A percentile compares a stretch with the other conserved stretches of the same genome.
phyloP scores from a whole-genome alignment of 2,888 invertebrate species.

The Sisyra nigra region DNA sequence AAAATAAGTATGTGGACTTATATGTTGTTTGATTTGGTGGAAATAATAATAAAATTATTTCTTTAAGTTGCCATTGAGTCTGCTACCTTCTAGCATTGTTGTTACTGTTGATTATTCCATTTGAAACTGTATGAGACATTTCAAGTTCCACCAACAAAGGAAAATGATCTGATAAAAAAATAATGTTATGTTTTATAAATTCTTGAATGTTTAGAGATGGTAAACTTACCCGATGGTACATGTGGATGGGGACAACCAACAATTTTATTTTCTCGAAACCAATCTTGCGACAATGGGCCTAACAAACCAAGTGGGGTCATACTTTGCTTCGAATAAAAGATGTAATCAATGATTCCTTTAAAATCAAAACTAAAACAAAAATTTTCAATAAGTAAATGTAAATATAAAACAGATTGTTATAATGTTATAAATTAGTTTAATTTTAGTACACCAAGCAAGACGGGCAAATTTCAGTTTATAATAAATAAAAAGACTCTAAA shows the following conservation, averaged over 20 bases:
- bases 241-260: constrained; percentile 97
- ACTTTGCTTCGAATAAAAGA: constrained; percentile 91
- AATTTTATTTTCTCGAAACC: constrained; percentile 91
- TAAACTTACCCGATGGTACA: constrained; percentile 66
- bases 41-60: too few species aligned
- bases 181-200: background rate
- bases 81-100: constrained; percentile 35
- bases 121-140: constrained; percentile 65
- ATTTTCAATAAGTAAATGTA: too few species aligned
- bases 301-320: constrained; percentile 90
- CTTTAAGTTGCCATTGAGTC: background rate
- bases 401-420: too few species aligned
- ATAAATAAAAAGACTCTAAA: too few species aligned
- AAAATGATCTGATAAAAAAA: constrained; percentile 59
- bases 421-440: too few species aligned
- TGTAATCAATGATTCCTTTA: constrained; percentile 99
- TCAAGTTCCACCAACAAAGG: constrained; percentile 82
- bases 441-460: too few species aligned
- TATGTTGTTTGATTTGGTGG: too few species aligned
- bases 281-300: constrained; percentile 85
- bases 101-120: constrained; percentile 73
- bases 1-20: too few species aligned
- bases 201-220: background rate
- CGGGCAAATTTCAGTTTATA: too few species aligned
- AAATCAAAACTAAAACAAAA: constrained; percentile 75